Percentiles rank a stretch among this genome's conserved stretches.
These are phyloP conservation scores for Cheilosia vulpina DNA, from an alignment of 2,888 invertebrate genomes.

Conservation along the genomic window DNA sequence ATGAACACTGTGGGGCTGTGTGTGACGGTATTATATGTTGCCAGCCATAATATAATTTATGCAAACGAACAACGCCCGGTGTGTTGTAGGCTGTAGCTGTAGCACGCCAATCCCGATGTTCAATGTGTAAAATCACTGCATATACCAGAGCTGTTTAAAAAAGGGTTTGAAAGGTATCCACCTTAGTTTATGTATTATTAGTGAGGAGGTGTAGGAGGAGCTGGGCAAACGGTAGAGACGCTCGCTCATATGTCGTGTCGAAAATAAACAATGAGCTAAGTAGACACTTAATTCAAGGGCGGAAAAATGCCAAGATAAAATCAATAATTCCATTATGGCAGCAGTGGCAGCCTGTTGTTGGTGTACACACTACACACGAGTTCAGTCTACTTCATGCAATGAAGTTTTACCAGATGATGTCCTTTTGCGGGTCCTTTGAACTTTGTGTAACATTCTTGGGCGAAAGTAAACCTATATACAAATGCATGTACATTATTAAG, in stretches of 20 bases:
- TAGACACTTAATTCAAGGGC: conserved; percentile 17
- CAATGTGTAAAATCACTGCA: conserved; percentile 1
- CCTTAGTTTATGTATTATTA: background rate
- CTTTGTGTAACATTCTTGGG: conserved; percentile 1
- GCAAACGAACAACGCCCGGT: conserved; percentile 24
- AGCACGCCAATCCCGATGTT: background rate
- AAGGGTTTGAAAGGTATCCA: background rate
- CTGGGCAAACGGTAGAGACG: background rate
- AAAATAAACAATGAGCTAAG: conserved; percentile 24
- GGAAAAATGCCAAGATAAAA: conserved; percentile 12
- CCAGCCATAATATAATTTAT: conserved; percentile 20
- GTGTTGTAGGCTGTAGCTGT: background rate
- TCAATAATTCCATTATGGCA: conserved; percentile 54
- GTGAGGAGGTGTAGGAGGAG: background rate
- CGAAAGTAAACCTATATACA: background rate
- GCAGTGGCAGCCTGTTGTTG: background rate
- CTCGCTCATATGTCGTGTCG: background rate
- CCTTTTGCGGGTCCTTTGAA: conserved; percentile 14
- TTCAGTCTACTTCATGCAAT: background rate
- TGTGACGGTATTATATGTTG: background rate
- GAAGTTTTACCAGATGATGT: background rate
- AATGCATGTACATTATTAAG: conserved; percentile 20
- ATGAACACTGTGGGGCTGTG: background rate
- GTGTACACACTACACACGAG: background rate
- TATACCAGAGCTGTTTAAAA: background rate